Evolutionary conservation across 1,140 invertebrate genomes (phyloP).

Genomic region (Tetragnatha versicolor): DNA sequence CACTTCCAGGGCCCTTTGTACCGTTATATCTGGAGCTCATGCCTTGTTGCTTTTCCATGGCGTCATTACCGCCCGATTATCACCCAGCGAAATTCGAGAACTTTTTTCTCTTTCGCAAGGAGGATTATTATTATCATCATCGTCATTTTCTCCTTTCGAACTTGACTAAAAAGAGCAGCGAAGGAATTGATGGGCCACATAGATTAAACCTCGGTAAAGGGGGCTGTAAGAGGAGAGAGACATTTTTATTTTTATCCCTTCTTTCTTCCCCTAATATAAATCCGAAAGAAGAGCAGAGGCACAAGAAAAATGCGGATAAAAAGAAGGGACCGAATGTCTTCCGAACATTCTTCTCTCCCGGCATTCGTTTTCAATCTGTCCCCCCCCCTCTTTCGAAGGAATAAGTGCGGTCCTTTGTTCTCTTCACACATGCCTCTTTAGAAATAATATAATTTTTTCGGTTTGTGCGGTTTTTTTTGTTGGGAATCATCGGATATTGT

Average conservation of each 20-base stretch:
- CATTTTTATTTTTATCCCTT: slow-evolving; percentile 12
- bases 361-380: slow-evolving; percentile 38
- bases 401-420: background rate
- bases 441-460: slow-evolving; percentile 18
- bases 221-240: slow-evolving; percentile 8
- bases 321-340: slow-evolving; percentile 30
- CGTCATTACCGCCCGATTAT: slow-evolving; percentile 46
- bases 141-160: background rate
- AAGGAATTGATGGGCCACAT: slow-evolving; percentile 53
- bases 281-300: slow-evolving; percentile 22
- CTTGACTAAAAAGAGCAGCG: slow-evolving; percentile 27
- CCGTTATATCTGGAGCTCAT: slow-evolving; percentile 29
- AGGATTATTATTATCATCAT: too few relatives aligned
- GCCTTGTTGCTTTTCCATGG: slow-evolving; percentile 50
- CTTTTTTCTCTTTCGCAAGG: background rate
- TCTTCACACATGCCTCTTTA: slow-evolving; percentile 23
- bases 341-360: slow-evolving; percentile 31
- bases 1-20: slow-evolving; percentile 22
- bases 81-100: slow-evolving; percentile 48
- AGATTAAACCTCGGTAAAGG: slow-evolving; percentile 30
- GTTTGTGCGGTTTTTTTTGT: background rate
- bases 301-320: slow-evolving; percentile 29
- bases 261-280: slow-evolving; percentile 19
- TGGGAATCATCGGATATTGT: slow-evolving; percentile 27
- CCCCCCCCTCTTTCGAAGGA: slow-evolving; percentile 7